Evolutionary conservation across 2,113 vertebrate genomes (phyloP).

Genomic region (Podiceps cristatus): DNA sequence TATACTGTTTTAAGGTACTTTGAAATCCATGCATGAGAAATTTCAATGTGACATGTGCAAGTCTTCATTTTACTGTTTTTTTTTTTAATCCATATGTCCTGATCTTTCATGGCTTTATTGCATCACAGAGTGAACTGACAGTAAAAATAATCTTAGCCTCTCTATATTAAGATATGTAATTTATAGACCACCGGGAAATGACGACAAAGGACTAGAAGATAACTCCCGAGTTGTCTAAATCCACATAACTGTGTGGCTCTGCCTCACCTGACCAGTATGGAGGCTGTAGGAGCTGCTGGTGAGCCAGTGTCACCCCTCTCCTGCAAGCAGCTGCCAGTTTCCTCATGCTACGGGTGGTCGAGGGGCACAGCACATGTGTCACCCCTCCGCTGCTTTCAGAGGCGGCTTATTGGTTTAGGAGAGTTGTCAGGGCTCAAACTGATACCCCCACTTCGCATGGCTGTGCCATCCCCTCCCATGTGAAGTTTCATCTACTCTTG

Average conservation of each 20-base stretch:
- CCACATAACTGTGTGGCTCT: background rate
- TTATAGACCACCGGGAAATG: background rate
- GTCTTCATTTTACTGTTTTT: accelerated
- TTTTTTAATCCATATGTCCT: background rate
- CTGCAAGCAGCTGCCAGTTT: accelerated
- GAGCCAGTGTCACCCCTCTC: background rate
- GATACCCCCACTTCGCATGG: background rate
- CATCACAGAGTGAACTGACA: background rate
- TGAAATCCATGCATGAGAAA: background rate
- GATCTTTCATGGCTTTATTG: background rate
- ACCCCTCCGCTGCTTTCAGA: background rate
- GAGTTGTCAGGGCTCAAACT: background rate
- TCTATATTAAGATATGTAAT: background rate
- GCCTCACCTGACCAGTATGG: background rate
- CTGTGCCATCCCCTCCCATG: background rate
- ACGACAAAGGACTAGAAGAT: background rate
- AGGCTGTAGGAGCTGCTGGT: background rate
- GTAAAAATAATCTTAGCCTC: background rate
- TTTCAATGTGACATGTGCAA: background rate
- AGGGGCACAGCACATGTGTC: accelerated
- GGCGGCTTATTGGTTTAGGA: background rate
- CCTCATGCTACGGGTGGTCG: accelerated
- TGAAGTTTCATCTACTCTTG: background rate
- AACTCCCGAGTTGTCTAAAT: background rate
- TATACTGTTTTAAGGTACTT: background rate